phyloP scores from a whole-genome alignment of 2,113 vertebrate species.

The Megaceryle torquata region DNA sequence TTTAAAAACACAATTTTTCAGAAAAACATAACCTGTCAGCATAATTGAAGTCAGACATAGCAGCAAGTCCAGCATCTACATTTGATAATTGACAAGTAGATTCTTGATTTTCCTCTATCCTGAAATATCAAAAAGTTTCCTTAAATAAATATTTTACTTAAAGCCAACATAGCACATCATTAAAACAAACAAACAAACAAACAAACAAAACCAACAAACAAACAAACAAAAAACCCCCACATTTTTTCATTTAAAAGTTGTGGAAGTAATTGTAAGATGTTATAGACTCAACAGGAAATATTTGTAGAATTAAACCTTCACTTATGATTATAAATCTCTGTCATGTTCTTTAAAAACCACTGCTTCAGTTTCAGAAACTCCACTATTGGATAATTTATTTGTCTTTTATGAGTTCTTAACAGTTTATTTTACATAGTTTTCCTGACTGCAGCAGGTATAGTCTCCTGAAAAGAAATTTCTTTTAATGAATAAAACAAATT shows the following conservation, averaged over 20 bases:
- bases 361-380: background rate
- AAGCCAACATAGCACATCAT: background rate
- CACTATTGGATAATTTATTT: background rate
- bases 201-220: too few relatives aligned
- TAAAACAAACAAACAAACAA: background rate
- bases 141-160: background rate
- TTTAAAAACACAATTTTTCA: background rate
- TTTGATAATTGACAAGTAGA: background rate
- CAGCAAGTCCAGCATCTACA: background rate
- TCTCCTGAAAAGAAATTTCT: background rate
- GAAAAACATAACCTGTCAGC: background rate
- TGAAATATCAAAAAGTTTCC: background rate
- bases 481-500: background rate
- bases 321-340: background rate
- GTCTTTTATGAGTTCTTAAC: background rate
- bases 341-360: background rate
- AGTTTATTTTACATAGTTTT: background rate
- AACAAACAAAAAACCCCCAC: too few relatives aligned
- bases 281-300: background rate
- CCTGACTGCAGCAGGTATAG: background rate
- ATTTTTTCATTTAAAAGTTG: background rate
- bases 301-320: background rate
- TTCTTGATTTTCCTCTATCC: constrained; percentile 42
- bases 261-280: background rate
- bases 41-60: background rate